These are phyloP conservation scores for Solea senegalensis DNA, from an alignment of 2,113 vertebrate genomes.

Conservation along the genomic window DNA sequence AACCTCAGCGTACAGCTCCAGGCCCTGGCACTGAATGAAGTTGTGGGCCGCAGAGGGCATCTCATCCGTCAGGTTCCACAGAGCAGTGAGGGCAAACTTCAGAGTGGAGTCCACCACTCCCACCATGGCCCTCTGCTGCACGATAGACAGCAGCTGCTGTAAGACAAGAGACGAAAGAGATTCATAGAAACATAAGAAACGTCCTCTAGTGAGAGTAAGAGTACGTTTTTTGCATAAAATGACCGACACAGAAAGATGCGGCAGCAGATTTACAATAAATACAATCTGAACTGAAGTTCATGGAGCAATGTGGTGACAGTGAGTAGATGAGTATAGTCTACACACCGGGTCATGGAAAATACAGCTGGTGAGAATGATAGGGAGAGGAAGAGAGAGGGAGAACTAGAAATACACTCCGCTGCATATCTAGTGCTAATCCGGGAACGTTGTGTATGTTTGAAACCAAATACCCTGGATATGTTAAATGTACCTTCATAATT, in stretches of 20 bases:
- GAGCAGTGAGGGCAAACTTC: conserved; percentile 91
- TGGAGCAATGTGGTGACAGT: conserved; percentile 11
- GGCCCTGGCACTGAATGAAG: conserved; percentile 93
- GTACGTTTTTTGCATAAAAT: not conserved
- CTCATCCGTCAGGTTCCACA: conserved; percentile 97
- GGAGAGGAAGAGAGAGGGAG: conserved; percentile 3
- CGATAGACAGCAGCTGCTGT: conserved; percentile 93
- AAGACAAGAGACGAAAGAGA: conserved; percentile 4
- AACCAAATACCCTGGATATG: conserved; percentile 25
- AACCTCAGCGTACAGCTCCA: conserved; percentile 94
- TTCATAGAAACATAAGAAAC: not conserved
- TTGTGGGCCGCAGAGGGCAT: conserved; percentile 88
- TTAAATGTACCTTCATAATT: conserved; percentile 88
- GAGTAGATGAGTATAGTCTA: conserved; percentile 8
- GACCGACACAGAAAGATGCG: not conserved
- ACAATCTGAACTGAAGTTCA: conserved; percentile 13
- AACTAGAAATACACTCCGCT: conserved; percentile 35
- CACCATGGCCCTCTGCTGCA: conserved; percentile 92
- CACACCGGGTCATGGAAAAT: conserved; percentile 49
- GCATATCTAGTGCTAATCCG: conserved; percentile 35
- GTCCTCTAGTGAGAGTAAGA: no score
- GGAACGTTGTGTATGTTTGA: conserved; percentile 18
- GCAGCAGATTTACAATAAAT: conserved; percentile 3
- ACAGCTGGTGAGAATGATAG: conserved; percentile 14
- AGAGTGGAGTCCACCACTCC: conserved; percentile 91